Conservation (phyloP, 2,888 invertebrate genomes). For the Beris chalybata region DNA sequence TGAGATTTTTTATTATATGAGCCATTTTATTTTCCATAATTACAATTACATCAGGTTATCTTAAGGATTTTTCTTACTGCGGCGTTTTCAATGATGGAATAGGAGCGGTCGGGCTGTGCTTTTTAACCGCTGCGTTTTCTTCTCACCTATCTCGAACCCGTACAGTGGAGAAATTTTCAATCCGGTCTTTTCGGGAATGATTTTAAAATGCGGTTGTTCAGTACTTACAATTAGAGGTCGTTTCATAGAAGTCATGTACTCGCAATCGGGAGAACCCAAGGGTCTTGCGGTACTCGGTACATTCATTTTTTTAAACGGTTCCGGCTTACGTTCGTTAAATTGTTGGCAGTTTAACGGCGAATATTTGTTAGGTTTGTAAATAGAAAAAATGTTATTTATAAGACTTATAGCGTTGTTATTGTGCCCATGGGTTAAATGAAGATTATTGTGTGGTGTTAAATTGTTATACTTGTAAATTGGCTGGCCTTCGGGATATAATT, state of each 20-base stretch:
- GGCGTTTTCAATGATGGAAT: constrained; percentile 47
- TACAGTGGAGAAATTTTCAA: constrained; percentile 60
- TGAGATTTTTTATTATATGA: no score
- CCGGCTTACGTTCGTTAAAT: constrained; percentile 46
- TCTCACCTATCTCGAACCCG: constrained; percentile 49
- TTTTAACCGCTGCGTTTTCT: constrained; percentile 52
- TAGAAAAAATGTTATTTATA: constrained; percentile 56
- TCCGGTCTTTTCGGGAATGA: constrained; percentile 61
- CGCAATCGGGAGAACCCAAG: constrained; percentile 50
- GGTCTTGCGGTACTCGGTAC: constrained; percentile 54
- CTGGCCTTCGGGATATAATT: constrained; percentile 53
- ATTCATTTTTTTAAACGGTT: constrained; percentile 54
- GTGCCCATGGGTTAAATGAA: constrained; percentile 47
- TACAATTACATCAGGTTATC: no score
- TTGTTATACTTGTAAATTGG: constrained; percentile 56
- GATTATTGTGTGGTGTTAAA: constrained; percentile 52
- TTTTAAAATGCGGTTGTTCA: constrained; percentile 57
- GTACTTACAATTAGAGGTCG: constrained; percentile 61
- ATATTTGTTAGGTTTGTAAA: constrained; percentile 57
- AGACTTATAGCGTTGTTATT: constrained; percentile 52
- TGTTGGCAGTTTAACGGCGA: constrained; percentile 56
- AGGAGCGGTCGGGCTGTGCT: constrained; percentile 55
- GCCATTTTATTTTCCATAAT: no score
- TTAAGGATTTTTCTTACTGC: not conserved
- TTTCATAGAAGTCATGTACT: constrained; percentile 57